Percentiles rank a stretch among this genome's conserved stretches.
Conservation (phyloP, 2,797 vertebrate genomes). For the Diglossa cyanea region DNA sequence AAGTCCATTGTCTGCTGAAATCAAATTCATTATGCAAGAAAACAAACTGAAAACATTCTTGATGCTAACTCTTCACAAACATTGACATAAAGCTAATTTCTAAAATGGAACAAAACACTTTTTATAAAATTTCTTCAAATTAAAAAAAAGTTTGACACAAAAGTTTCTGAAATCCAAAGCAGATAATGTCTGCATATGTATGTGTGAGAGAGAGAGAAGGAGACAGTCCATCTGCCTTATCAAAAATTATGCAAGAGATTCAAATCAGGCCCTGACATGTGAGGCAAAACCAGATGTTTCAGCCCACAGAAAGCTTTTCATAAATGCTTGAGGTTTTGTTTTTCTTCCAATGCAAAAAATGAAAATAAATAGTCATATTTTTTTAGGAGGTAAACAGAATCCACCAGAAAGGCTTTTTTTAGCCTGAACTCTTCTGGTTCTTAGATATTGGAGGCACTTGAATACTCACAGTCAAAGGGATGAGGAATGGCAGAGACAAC, state of each 20-base stretch:
- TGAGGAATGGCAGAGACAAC: not conserved
- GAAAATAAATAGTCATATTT: constrained; percentile 41
- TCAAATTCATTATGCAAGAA: not conserved
- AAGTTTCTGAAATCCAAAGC: not conserved
- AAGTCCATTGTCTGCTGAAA: not conserved
- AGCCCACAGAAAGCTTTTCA: constrained; percentile 19
- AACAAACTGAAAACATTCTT: not conserved
- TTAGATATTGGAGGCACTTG: not conserved
- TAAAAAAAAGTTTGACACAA: not conserved
- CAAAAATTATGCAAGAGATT: constrained; percentile 45
- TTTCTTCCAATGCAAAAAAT: constrained; percentile 30
- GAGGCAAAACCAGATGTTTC: constrained; percentile 45
- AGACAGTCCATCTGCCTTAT: constrained; percentile 1
- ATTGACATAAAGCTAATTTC: not conserved
- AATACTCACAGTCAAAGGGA: not conserved
- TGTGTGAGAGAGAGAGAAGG: not conserved
- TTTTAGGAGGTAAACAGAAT: not conserved
- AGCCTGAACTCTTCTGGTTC: not conserved
- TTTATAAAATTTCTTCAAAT: not conserved
- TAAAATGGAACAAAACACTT: not conserved
- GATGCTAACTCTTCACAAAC: not conserved
- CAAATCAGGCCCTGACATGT: constrained; percentile 15
- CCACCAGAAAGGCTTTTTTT: not conserved
- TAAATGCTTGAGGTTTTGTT: constrained; percentile 47
- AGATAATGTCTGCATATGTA: not conserved